Base-by-base conservation (phyloP, 1,140 invertebrate genomes). In the Trissolcus basalis region DNA sequence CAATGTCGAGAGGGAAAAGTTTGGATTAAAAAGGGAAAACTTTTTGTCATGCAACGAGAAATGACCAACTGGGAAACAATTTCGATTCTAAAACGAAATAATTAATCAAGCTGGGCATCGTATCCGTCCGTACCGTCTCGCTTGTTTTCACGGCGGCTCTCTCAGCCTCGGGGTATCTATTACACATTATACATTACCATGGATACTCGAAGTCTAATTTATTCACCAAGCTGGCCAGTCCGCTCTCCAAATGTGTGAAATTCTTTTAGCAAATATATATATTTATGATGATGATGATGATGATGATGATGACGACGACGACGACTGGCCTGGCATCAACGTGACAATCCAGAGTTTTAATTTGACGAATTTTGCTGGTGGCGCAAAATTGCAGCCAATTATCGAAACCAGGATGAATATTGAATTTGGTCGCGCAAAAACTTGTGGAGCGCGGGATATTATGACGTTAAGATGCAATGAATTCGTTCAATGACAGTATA, bases 151-250 rank as follows among this genome's bases (percentile, higher is more conserved):
- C 19, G 19, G 19, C n/a, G n/a, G n/a, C n/a, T n/a, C 39, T 68
- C 51, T 36, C 48, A 64, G 71, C 81, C 77, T 67, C 67, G 10
- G 72, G 81, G 82, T 86, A 86, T 87, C 85, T 82, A 83, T 86
- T 88, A 87, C 85, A 87, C 85, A 87, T 87, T 87, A 87, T 86
- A 85, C 82, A 85, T 44, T 13, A 83, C 80, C 63, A 81, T 77
- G 80, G 76, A 86, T 85, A 86, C 80, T 84, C 82, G 81, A 85
- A 85, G 86, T 86, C 80, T 86, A 86, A 87, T 88, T 87, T 87
- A 88, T 87, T 86, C 82, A 85, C 81, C 75, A 59, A 64, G n/a
- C 9, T 27, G 19, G 19, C 19, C 19, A 6, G 19, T 6, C 6
- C 19, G 19, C 19, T 3, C 19, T 3, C 19, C 19, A 6, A 27